A percentile compares a stretch with the other conserved stretches of the same genome.
Evolutionary conservation across 2,797 vertebrate genomes (phyloP).

Genomic region (Squalus acanthias): DNA sequence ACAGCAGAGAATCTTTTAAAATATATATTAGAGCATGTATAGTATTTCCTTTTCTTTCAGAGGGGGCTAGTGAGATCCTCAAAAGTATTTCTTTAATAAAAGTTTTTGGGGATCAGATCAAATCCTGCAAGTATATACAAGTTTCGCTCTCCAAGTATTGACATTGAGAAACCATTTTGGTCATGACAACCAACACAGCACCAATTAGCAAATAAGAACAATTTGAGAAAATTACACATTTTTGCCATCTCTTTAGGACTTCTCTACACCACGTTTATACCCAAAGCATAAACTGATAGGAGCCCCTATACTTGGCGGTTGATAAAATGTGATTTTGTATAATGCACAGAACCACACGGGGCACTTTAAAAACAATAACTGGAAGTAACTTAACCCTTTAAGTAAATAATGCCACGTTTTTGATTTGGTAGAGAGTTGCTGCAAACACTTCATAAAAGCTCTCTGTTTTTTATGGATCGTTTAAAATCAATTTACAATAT

Average conservation of each 20-base stretch:
- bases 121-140: background rate
- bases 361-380: background rate
- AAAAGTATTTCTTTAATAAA: background rate
- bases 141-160: background rate
- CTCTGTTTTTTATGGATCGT: background rate
- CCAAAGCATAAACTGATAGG: background rate
- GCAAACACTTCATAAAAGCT: too few relatives aligned
- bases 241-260: background rate
- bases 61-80: background rate
- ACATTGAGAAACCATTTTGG: background rate
- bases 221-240: background rate
- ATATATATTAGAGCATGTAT: background rate
- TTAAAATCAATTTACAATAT: background rate
- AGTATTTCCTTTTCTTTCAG: background rate
- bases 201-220: slow-evolving; percentile 2
- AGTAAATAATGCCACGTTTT: background rate
- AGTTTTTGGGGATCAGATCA: background rate
- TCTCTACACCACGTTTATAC: background rate
- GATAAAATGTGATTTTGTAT: slow-evolving; percentile 7
- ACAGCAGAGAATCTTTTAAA: background rate
- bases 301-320: background rate
- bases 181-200: background rate
- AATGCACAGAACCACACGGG: background rate
- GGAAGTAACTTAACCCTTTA: background rate
- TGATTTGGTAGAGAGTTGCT: background rate